Evolutionary conservation across 2,888 invertebrate genomes (phyloP).

Genomic region (Scelioninae gen. 1): DNA sequence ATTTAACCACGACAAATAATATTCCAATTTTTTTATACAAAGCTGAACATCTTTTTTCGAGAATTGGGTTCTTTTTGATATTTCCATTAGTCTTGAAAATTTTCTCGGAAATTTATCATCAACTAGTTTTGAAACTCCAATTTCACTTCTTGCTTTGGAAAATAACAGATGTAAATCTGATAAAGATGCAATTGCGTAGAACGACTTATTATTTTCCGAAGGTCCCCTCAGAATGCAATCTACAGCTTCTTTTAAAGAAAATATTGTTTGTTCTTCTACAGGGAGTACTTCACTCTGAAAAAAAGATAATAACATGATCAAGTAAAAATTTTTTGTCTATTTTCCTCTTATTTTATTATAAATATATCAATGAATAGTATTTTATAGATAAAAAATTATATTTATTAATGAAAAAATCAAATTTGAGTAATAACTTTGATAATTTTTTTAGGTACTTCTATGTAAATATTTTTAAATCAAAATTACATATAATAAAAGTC

Average conservation of each 20-base stretch:
- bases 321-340: too few relatives aligned
- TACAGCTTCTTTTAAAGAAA: conserved; percentile 87
- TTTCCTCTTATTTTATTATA: too few relatives aligned
- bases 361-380: too few relatives aligned
- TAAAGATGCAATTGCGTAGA: conserved; percentile 88
- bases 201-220: conserved; percentile 85
- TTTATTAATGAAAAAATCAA: too few relatives aligned
- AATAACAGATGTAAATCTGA: conserved; percentile 88
- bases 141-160: conserved; percentile 82
- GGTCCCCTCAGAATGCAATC: conserved; percentile 87
- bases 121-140: conserved; percentile 70
- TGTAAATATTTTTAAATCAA: too few relatives aligned
- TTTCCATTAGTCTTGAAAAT: conserved; percentile 84
- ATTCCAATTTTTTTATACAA: conserved; percentile 89
- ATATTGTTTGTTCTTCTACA: conserved; percentile 86
- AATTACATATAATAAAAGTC: too few relatives aligned
- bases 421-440: too few relatives aligned
- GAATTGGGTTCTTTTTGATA: conserved; percentile 51
- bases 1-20: conserved; percentile 87
- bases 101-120: conserved; percentile 85
- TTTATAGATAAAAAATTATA: too few relatives aligned
- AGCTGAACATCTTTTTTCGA: conserved; percentile 85
- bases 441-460: too few relatives aligned
- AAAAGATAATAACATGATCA: background rate
- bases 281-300: conserved; percentile 86